Conservation (phyloP, 2,113 vertebrate genomes). For the Pluvianellus socialis region DNA sequence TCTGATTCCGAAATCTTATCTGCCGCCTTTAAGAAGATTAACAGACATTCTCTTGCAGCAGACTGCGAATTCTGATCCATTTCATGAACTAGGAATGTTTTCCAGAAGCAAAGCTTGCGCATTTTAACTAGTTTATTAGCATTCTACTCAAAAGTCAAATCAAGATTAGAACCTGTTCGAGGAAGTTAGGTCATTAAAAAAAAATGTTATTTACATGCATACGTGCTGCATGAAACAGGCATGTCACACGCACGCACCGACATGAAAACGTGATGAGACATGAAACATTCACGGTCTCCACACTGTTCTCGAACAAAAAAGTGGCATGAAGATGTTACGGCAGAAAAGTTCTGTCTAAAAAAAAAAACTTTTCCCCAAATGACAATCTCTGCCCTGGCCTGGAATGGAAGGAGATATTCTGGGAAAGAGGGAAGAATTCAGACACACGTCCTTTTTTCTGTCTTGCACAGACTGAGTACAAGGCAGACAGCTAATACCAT, state of each 20-base stretch:
- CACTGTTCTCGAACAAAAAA: background rate
- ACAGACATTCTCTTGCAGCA: constrained; percentile 7
- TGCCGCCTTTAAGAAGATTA: constrained; percentile 47
- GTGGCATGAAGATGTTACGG: background rate
- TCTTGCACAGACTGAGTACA: background rate
- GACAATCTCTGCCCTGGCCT: background rate
- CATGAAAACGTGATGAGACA: background rate
- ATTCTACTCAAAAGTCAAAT: constrained; percentile 22
- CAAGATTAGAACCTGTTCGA: background rate
- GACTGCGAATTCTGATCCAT: constrained; percentile 31
- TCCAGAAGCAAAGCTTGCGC: background rate
- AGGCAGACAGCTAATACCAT: background rate
- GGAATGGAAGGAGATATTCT: background rate
- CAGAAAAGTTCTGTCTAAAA: background rate
- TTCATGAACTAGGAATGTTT: background rate
- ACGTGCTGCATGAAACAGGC: background rate
- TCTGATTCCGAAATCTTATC: constrained; percentile 61
- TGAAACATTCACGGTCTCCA: background rate
- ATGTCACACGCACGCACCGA: background rate
- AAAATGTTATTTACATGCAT: background rate
- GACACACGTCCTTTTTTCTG: background rate
- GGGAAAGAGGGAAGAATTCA: background rate
- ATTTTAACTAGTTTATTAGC: constrained; percentile 13
- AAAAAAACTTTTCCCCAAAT: background rate
- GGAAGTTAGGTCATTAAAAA: background rate